A percentile compares a stretch with the other conserved stretches of the same genome.
Evolutionary conservation across 2,113 vertebrate species (phyloP).

Genomic region (Narcine bancroftii): DNA sequence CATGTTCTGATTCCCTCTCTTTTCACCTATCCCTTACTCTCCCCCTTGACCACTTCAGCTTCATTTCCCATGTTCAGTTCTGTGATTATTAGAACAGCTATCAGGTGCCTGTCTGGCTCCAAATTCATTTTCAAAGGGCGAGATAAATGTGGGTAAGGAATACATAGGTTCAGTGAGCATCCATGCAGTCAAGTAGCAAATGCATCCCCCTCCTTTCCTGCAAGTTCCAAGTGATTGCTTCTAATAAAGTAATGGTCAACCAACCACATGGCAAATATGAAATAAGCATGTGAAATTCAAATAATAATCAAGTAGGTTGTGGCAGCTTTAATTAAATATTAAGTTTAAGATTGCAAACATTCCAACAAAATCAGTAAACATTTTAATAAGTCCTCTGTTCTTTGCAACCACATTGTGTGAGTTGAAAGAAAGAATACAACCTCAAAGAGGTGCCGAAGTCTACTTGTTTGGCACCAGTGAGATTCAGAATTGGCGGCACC

Average conservation of each 20-base stretch:
- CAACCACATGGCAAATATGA: neutral
- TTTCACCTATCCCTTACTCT: neutral
- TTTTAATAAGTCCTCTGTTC: slow-evolving; percentile 17
- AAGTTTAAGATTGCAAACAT: slow-evolving; percentile 4
- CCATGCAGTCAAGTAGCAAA: neutral
- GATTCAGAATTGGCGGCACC: neutral
- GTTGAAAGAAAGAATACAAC: neutral
- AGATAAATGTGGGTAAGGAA: neutral
- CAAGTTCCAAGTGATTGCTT: neutral
- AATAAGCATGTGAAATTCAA: neutral
- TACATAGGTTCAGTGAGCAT: neutral
- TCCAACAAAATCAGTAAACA: neutral
- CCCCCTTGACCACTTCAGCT: no score
- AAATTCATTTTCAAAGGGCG: neutral
- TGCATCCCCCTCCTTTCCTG: neutral
- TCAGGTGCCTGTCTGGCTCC: neutral
- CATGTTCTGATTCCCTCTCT: no score
- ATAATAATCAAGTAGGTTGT: neutral
- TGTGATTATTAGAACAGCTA: neutral
- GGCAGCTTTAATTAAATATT: slow-evolving; percentile 3
- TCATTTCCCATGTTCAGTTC: neutral
- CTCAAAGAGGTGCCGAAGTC: slow-evolving; percentile 6
- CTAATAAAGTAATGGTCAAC: neutral
- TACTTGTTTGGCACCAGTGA: neutral
- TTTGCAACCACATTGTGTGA: neutral